phyloP scores from a whole-genome alignment of 2,113 vertebrate genomes.

The Harpagus bidentatus region DNA sequence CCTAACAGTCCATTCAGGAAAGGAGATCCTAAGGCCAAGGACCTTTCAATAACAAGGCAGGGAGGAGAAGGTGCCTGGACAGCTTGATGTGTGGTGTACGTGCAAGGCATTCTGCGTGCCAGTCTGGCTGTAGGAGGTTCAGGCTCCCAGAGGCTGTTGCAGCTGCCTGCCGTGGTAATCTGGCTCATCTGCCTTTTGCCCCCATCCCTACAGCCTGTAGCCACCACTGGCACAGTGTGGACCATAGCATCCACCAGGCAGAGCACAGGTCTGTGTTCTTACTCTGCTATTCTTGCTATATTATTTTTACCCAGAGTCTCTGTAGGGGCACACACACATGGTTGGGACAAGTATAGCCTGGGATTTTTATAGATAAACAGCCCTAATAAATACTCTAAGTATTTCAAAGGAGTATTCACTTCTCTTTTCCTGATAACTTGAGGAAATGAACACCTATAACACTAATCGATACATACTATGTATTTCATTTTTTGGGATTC shows the following conservation, averaged over 20 bases:
- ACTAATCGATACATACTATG: background rate
- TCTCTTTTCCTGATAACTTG: background rate
- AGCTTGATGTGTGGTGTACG: rapidly evolving
- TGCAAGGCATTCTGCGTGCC: background rate
- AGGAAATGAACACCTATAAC: background rate
- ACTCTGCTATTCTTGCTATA: background rate
- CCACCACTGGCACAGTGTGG: background rate
- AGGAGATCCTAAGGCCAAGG: background rate
- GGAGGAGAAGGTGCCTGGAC: background rate
- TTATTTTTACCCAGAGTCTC: background rate
- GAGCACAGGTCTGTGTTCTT: background rate
- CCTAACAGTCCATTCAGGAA: background rate
- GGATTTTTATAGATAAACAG: background rate
- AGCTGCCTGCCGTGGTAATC: background rate
- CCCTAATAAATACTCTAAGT: background rate
- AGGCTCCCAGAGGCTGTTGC: background rate
- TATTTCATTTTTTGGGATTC: background rate
- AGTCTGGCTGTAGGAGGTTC: background rate
- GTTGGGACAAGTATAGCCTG: background rate
- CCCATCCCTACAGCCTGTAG: background rate
- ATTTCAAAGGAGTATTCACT: background rate
- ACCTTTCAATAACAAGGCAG: background rate
- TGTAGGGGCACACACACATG: background rate
- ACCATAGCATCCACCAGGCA: background rate
- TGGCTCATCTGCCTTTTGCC: background rate